phyloP scores from a whole-genome alignment of 2,797 vertebrate genomes.

The Syncerus caffer region DNA sequence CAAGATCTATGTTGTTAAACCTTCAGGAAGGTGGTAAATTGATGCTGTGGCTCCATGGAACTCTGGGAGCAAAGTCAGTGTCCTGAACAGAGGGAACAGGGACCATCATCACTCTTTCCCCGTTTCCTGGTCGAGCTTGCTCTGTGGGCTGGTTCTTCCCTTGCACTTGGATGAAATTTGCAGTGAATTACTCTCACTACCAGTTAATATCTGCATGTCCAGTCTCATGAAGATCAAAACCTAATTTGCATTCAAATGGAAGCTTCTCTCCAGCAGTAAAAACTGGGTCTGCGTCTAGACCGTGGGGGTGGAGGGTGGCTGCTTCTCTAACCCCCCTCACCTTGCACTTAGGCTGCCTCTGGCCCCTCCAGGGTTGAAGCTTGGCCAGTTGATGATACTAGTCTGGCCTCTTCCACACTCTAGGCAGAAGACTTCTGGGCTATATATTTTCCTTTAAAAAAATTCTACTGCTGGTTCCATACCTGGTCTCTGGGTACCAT shows the following conservation, averaged over 20 bases:
- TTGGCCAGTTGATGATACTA: background rate
- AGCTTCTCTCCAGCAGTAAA: background rate
- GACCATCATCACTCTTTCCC: too few species aligned
- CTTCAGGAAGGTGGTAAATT: background rate
- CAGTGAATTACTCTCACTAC: background rate
- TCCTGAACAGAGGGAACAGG: background rate
- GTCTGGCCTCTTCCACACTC: background rate
- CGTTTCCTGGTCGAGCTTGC: rapidly evolving
- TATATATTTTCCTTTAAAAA: background rate
- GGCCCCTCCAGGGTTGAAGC: background rate
- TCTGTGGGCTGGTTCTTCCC: background rate
- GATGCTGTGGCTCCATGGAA: rapidly evolving
- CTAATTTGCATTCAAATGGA: background rate
- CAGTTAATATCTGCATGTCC: background rate
- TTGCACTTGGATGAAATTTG: background rate
- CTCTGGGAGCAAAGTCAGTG: background rate
- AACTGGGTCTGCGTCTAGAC: background rate
- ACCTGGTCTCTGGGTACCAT: background rate
- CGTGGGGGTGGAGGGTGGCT: too few species aligned
- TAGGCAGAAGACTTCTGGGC: background rate
- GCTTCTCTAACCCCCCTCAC: background rate
- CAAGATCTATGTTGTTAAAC: rapidly evolving
- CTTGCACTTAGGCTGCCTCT: background rate
- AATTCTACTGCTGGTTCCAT: background rate
- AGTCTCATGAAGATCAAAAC: background rate